Base-by-base conservation (phyloP, 2,797 vertebrate genomes). In the Falco concolor region DNA sequence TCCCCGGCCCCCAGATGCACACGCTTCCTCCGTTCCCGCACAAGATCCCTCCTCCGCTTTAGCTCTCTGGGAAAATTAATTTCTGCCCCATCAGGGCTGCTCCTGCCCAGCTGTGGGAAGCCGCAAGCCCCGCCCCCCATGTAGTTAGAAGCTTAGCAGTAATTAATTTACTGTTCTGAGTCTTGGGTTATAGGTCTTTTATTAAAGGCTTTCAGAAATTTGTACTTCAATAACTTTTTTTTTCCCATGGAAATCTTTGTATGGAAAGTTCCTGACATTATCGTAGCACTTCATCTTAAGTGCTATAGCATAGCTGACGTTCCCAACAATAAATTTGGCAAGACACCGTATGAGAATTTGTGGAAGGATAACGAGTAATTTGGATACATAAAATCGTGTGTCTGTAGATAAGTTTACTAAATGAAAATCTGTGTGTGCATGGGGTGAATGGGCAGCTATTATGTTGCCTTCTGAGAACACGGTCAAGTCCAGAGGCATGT, bases 31-130 rank as follows among this genome's bases (percentile, higher is more conserved):
- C 42, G 0, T 3, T 49, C 59, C 84, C 5, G 0, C 64, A 20
- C 0, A 0, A 49, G 17, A 57, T 40, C 36, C 49, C 44, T 65
- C 44, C 61, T 67, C 40, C 5, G 1, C 47, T 50, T 27, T 3
- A 53, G 25, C 40, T 57, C 74, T 75, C 45, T 0, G 0, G 2
- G 10, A 40, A 60, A 18, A 24, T 32, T 13, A 3, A 0, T 13
- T 56, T 20, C 73, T 36, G 40, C 9, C 53, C 27, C 44, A 17
- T 0, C 18, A 6, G 57, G n/a, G 61, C 44, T 1, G 1, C 34
- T 40, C 9, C 50, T 45, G 79, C 49, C 63, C 32, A 3, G 56
- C 84, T 54, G 67, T 0, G 0, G 75, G 65, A 70, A 89, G 50
- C 68, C 4, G 3, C 61, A 11, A 72, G 42, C 53, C 76, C 40